Evolutionary conservation across 2,888 invertebrate genomes (phyloP).

Genomic region (Lucinisca nassula): DNA sequence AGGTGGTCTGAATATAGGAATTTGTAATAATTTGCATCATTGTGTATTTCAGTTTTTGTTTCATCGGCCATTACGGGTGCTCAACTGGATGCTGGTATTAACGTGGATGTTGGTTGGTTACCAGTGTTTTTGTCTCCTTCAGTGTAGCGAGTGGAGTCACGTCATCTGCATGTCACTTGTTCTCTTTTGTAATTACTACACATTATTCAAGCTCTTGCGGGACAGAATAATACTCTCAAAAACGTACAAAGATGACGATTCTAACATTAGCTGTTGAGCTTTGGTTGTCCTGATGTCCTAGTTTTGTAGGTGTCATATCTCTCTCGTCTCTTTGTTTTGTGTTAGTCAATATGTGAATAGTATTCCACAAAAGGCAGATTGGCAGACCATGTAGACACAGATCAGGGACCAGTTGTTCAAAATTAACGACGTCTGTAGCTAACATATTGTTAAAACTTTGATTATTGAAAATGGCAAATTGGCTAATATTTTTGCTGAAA

Average conservation of each 20-base stretch:
- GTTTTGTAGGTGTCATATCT: too few relatives aligned
- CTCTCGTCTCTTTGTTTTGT: too few relatives aligned
- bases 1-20: too few relatives aligned
- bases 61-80: conserved; percentile 94
- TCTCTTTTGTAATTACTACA: conserved; percentile 96
- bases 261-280: background rate
- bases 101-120: conserved; percentile 90
- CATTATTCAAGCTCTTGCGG: conserved; percentile 95
- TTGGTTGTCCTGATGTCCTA: too few relatives aligned
- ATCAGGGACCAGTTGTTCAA: too few relatives aligned
- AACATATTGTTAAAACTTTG: too few relatives aligned
- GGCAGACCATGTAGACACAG: too few relatives aligned
- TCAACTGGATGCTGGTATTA: conserved; percentile 92
- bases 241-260: conserved; percentile 84
- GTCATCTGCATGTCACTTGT: conserved; percentile 95
- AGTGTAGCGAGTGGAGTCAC: conserved; percentile 97
- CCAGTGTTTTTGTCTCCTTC: conserved; percentile 94
- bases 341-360: too few relatives aligned
- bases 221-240: conserved; percentile 93
- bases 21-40: conserved; percentile 87
- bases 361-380: too few relatives aligned
- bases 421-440: too few relatives aligned
- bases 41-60: conserved; percentile 92
- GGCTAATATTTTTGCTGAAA: too few relatives aligned
- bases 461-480: too few relatives aligned